Evolutionary conservation across 2,797 vertebrate genomes (phyloP), one percentile per base, ranked within the genome.

Genomic region (Lycodopsis pacificus): DNA sequence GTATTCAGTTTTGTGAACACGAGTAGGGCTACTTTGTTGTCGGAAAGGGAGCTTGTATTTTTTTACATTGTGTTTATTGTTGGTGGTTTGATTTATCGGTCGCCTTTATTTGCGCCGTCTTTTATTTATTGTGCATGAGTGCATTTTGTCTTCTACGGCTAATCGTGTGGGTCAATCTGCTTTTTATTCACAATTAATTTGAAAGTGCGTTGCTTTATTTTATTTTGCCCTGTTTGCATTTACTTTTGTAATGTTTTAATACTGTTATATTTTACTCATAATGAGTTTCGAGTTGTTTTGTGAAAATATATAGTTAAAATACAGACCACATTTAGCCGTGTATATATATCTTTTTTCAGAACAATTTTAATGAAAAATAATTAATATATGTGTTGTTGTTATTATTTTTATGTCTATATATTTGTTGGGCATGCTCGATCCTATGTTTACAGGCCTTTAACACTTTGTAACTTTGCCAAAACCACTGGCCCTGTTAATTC

Each of bases 1-100:
- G 85, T 80, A 84, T 90, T 92, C 76, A 20, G 61, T 89, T 89
- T 89, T 77, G 81, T 80, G 67, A 82, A 82, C 86, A 77, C 51
- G 76, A 79, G 57, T 48, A 63, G 58, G n/a, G 12, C 42, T 48
- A 42, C 71, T 85, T 86, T 84, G 79, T 81, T 82, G 85, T 66
- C 80, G 71, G 61, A 86, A 84, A 80, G 72, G 81, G 69, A 86
- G 48, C 75, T 27, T 54, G 5, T 75, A 82, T 81, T 85, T 87
- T 80, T 86, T 92, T 78, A 81, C 77, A 77, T 86, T 79, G 5
- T 86, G 80, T 88, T 86, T 83, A 69, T 88, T 87, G 46, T 78
- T 75, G 68, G 20, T 71, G 81, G 77, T 66, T 77, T 83, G 81
- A 81, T 89, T 80, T 76, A 73, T 62, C 61, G 68, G 48, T 76